Percentiles rank a stretch among this genome's conserved stretches.
Conservation (phyloP, 2,888 invertebrate species). For the Lasioglossum malachurum region DNA sequence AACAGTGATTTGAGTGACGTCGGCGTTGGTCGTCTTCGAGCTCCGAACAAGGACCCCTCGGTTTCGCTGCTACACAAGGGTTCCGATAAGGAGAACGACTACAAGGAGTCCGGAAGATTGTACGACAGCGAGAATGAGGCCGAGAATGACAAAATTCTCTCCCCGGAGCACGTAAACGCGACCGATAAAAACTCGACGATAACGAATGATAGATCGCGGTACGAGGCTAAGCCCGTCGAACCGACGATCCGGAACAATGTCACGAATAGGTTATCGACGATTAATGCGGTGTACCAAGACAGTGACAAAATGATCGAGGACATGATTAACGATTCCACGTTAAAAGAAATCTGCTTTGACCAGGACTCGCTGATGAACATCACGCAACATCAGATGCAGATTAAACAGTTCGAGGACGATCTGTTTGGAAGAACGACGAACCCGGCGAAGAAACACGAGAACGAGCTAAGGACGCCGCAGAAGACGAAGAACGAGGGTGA, state of each 20-base stretch:
- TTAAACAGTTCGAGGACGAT: constrained; percentile 74
- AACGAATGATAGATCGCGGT: not conserved
- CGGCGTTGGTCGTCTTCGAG: not conserved
- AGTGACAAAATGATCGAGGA: not conserved
- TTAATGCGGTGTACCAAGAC: not conserved
- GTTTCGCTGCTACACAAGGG: not conserved
- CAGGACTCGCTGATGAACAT: constrained; percentile 71
- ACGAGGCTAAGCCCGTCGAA: not conserved
- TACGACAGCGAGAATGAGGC: not conserved
- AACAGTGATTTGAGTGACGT: not conserved
- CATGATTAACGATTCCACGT: not conserved
- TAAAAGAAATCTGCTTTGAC: constrained; percentile 29
- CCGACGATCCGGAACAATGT: not conserved
- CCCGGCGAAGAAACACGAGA: not conserved
- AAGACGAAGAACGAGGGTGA: not conserved
- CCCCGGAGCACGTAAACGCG: not conserved
- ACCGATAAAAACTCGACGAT: not conserved
- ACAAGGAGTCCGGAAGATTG: not conserved
- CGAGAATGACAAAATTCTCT: not conserved
- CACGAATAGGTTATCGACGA: not conserved
- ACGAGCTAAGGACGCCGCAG: constrained; percentile 24
- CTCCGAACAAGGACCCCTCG: not conserved
- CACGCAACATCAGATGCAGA: constrained; percentile 69
- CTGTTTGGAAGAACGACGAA: constrained; percentile 61
- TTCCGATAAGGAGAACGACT: constrained; percentile 43